Conservation (phyloP, 2,888 invertebrate genomes). For the Lapara coniferarum region DNA sequence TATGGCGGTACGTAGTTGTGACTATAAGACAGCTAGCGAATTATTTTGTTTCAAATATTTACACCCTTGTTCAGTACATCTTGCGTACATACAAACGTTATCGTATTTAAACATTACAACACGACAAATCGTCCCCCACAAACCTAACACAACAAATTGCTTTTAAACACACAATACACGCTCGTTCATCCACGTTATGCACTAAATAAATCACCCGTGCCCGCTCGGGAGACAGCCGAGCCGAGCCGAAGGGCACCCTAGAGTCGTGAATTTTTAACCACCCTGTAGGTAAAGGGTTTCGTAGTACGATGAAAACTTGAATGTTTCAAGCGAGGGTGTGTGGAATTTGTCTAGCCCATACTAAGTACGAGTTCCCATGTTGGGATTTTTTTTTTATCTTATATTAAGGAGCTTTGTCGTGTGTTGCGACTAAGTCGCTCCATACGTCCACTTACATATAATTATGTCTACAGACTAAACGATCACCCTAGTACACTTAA, state of each 20-base stretch:
- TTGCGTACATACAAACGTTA: too few species aligned
- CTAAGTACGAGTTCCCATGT: background rate
- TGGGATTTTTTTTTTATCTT: too few species aligned
- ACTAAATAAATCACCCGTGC: constrained; percentile 23
- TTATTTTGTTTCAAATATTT: too few species aligned
- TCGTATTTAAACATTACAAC: background rate
- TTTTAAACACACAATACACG: constrained; percentile 27
- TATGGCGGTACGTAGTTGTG: too few species aligned
- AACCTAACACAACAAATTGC: constrained; percentile 21
- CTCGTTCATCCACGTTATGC: background rate
- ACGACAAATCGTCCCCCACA: constrained; percentile 15
- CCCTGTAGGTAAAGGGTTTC: background rate
- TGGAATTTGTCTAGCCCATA: background rate
- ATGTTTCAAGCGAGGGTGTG: background rate
- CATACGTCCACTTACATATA: too few species aligned
- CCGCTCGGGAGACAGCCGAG: constrained; percentile 4
- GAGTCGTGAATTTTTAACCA: constrained; percentile 6
- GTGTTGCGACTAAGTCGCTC: too few species aligned
- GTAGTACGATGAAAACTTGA: background rate
- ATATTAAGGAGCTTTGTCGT: too few species aligned
- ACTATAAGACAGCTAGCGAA: too few species aligned
- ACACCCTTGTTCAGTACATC: too few species aligned
- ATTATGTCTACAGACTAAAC: too few species aligned
- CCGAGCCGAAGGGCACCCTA: background rate
- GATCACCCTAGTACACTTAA: too few species aligned